phyloP scores from a whole-genome alignment of 2,797 vertebrate species.

The Halcyon leucocephala region DNA sequence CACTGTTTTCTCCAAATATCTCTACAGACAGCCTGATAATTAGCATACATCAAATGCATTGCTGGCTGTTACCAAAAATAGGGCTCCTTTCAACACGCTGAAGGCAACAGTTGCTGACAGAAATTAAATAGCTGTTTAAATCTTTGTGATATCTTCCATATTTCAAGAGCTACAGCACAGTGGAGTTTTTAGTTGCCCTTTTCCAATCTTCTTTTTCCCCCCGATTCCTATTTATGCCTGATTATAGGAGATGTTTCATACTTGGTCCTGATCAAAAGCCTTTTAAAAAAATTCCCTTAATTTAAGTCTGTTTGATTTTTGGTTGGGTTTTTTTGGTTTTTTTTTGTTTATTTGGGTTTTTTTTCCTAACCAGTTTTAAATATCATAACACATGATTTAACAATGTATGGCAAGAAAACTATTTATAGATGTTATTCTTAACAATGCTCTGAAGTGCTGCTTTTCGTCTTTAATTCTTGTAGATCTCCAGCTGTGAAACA shows the following conservation, averaged over 20 bases:
- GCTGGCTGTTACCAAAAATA: slow-evolving; percentile 12
- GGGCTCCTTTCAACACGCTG: background rate
- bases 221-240: background rate
- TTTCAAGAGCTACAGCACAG: background rate
- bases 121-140: slow-evolving; percentile 42
- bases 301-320: background rate
- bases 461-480: background rate
- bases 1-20: background rate
- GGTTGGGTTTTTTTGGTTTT: background rate
- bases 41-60: background rate
- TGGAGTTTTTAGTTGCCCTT: background rate
- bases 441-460: background rate
- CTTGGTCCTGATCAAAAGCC: background rate
- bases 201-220: background rate
- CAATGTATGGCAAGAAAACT: background rate
- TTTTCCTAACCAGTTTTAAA: background rate
- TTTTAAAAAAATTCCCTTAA: background rate
- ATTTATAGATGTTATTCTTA: background rate
- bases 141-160: slow-evolving; percentile 2
- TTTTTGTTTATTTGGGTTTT: background rate
- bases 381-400: background rate
- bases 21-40: background rate
- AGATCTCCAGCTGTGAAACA: background rate
- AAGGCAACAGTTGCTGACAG: slow-evolving; percentile 37
- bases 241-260: background rate